These are phyloP conservation scores for Capitella teleta DNA, from an alignment of 1,140 invertebrate genomes.

Conservation along the genomic window DNA sequence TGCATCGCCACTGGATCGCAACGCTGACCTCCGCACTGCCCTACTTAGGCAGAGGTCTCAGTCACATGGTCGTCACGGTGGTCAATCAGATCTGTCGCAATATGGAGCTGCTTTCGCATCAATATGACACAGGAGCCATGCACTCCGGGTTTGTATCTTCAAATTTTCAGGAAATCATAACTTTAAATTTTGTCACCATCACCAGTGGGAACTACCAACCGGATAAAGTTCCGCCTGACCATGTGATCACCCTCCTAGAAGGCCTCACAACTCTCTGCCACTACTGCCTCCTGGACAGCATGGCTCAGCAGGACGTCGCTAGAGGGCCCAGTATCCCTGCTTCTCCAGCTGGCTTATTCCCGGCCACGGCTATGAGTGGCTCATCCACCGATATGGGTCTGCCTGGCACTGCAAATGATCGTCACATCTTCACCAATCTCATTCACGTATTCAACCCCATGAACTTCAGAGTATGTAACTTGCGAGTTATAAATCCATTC, in stretches of 20 bases:
- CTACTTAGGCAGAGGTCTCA: conserved; percentile 60
- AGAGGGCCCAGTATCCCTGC: conserved; percentile 37
- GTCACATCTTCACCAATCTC: conserved; percentile 70
- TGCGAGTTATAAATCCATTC: no score
- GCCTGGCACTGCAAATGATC: no score
- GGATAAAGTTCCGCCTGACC: conserved; percentile 55
- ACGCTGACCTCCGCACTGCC: conserved; percentile 66
- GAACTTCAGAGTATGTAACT: no score
- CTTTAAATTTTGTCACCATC: no score
- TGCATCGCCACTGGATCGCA: conserved; percentile 63
- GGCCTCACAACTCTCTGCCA: conserved; percentile 72
- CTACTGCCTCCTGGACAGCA: conserved; percentile 69
- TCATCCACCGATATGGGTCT: no score
- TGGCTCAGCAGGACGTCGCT: conserved; percentile 23
- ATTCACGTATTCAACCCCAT: conserved; percentile 56
- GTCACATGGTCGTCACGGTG: conserved; percentile 63
- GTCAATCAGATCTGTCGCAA: conserved; percentile 75
- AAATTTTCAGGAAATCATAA: no score
- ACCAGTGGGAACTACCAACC: conserved; percentile 1
- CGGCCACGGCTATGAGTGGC: conserved; percentile 24
- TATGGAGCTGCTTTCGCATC: conserved; percentile 52
- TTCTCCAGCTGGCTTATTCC: conserved; percentile 16
- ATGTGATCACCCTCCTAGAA: conserved; percentile 67
- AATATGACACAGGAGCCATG: conserved; percentile 18
- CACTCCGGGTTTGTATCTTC: background rate